Evolutionary conservation across 2,888 invertebrate species (phyloP), one percentile per base, ranked within the genome.

Genomic region (Stenodera caucasica): DNA sequence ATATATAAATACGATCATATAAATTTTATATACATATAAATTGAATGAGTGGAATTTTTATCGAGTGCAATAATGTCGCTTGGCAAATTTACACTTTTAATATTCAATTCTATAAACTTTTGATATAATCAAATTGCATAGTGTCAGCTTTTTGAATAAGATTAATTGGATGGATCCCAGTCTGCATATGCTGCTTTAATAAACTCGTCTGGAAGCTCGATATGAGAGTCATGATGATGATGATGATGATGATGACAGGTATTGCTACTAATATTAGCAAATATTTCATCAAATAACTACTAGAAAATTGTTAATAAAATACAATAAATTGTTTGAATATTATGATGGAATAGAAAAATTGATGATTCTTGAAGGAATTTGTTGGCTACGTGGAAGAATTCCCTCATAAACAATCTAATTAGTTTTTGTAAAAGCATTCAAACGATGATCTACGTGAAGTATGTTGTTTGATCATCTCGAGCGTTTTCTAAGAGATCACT

Each of bases 41-140:
- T n/a, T n/a, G n/a, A n/a, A n/a, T n/a, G n/a, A n/a, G n/a, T n/a
- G n/a, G n/a, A n/a, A n/a, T n/a, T n/a, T n/a, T n/a, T n/a, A n/a
- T n/a, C n/a, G n/a, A n/a, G n/a, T n/a, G n/a, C n/a, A n/a, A n/a
- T n/a, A n/a, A n/a, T n/a, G n/a, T n/a, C n/a, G n/a, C n/a, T 15
- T 15, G 7, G 40, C 40, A 40, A n/a, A 15, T 40, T 7, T 2
- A 14, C 7, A 5, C n/a, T n/a, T n/a, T n/a, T n/a, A n/a, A n/a
- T 35, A 12, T 35, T 40, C 15, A 40, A 40, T 40, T 40, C 40
- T 57, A 45, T 57, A 57, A 60, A 57, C 61, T 57, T n/a, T n/a
- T 61, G 54, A 61, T 55, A 55, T 61, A 55, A 61, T 55, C 57
- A 57, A 59, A 57, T 59, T 53, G 30, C 35, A 49, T 54, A 15